Evolutionary conservation across 64 coral and sea anemone genomes (phyloP).

Genomic region (Hydrozoanthus tunicans): DNA sequence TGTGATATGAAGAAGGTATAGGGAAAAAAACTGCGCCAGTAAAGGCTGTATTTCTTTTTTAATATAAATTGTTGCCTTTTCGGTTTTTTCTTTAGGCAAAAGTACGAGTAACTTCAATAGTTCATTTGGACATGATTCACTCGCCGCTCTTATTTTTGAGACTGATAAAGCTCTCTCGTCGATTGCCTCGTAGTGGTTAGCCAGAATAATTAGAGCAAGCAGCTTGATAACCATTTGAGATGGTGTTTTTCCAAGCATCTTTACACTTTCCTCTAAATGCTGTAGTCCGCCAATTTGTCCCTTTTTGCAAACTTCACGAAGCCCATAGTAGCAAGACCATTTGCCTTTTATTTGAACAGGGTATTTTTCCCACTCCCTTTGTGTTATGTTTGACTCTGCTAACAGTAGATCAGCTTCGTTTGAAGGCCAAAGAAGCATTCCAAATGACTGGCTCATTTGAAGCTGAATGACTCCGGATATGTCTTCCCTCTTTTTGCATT

Average conservation of each 20-base stretch:
- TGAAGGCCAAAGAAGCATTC: background rate
- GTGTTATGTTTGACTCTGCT: too few relatives aligned
- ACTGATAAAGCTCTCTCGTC: background rate
- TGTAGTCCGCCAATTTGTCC: background rate
- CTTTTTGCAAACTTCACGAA: background rate
- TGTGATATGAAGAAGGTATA: background rate
- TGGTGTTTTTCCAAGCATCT: background rate
- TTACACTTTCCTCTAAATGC: background rate
- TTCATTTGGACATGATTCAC: background rate
- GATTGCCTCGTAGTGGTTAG: constrained; percentile 2
- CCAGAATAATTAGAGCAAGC: constrained; percentile 1
- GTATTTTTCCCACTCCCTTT: background rate
- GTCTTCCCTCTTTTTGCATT: background rate
- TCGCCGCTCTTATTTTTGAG: background rate
- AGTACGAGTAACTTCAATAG: background rate
- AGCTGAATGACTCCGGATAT: background rate
- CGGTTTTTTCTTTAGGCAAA: background rate
- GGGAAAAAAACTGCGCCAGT: background rate
- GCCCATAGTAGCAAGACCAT: background rate
- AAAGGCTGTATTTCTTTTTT: background rate
- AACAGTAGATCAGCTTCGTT: background rate
- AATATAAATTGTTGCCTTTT: background rate
- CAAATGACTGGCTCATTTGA: background rate
- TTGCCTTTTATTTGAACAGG: background rate
- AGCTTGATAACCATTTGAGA: background rate